phyloP scores from a whole-genome alignment of 30 jellyfish, hydroid and myxozoan genomes.

The Turritopsis dohrnii region DNA sequence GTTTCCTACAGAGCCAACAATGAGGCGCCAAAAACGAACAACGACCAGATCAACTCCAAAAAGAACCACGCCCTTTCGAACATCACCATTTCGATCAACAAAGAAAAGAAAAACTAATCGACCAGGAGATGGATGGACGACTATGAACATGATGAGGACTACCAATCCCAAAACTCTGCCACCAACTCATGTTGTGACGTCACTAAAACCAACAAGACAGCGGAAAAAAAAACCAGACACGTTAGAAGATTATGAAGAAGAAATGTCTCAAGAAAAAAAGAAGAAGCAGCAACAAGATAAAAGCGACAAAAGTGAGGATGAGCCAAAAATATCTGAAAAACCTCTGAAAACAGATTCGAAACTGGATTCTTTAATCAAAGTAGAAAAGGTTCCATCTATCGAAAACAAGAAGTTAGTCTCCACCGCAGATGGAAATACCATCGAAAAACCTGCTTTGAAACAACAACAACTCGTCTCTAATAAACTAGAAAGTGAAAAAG shows the following conservation, averaged over 20 bases:
- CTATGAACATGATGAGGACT: slow-evolving; percentile 18
- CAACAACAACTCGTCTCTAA: neutral
- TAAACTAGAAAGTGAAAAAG: neutral
- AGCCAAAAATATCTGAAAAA: neutral
- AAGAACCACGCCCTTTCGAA: slow-evolving; percentile 10
- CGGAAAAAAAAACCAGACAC: slow-evolving; percentile 52
- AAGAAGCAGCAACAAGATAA: neutral
- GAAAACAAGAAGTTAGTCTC: neutral
- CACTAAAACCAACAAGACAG: slow-evolving; percentile 30
- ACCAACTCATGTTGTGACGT: slow-evolving; percentile 28
- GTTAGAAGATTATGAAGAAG: slow-evolving; percentile 59
- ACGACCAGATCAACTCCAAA: slow-evolving; percentile 19
- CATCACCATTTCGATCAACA: slow-evolving; percentile 11
- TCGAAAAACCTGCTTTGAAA: neutral
- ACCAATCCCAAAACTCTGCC: neutral
- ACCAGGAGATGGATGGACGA: slow-evolving; percentile 24
- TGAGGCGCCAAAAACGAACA: slow-evolving; percentile 6
- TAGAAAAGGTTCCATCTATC: neutral
- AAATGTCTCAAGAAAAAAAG: neutral
- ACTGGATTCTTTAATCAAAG: neutral
- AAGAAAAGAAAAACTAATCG: slow-evolving; percentile 1
- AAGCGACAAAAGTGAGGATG: neutral
- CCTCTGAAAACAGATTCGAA: neutral
- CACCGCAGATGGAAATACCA: neutral
- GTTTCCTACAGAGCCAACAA: slow-evolving; percentile 5